A percentile compares a stretch with the other conserved stretches of the same genome.
Evolutionary conservation across 2,888 invertebrate species (phyloP).

Genomic region (Ophion costatus): DNA sequence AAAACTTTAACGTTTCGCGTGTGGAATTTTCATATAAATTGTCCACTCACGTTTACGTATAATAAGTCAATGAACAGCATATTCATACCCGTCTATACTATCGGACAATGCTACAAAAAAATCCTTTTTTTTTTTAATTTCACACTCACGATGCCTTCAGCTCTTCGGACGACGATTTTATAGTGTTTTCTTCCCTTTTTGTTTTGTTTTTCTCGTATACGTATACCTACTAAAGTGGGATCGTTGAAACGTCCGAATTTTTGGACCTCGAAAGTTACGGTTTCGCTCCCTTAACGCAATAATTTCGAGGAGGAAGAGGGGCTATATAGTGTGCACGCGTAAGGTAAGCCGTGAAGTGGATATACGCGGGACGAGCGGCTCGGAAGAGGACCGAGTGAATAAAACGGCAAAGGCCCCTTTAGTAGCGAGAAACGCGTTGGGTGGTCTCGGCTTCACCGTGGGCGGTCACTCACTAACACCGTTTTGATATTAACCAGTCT

Average conservation of each 20-base stretch:
- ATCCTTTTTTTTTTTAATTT: too few relatives aligned
- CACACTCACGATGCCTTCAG: too few relatives aligned
- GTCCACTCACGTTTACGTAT: too few relatives aligned
- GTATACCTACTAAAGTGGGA: background rate
- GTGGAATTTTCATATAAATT: too few relatives aligned
- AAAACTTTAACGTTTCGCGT: too few relatives aligned
- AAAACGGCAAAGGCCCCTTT: slow-evolving; percentile 74
- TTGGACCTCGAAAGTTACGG: slow-evolving; percentile 26
- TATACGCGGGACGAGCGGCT: slow-evolving; percentile 51
- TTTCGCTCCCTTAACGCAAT: slow-evolving; percentile 45
- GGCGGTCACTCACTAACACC: slow-evolving; percentile 82
- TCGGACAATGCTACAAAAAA: too few relatives aligned
- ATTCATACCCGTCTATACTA: too few relatives aligned
- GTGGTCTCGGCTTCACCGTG: slow-evolving; percentile 80
- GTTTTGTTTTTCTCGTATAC: background rate
- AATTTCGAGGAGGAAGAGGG: slow-evolving; percentile 15
- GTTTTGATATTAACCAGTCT: slow-evolving; percentile 79
- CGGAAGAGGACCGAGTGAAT: slow-evolving; percentile 40
- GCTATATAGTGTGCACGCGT: slow-evolving; percentile 66
- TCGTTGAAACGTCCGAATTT: slow-evolving; percentile 4
- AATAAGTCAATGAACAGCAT: too few relatives aligned
- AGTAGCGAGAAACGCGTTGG: slow-evolving; percentile 79
- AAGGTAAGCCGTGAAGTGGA: slow-evolving; percentile 79
- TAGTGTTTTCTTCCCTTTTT: background rate
- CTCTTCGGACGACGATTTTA: too few relatives aligned